Evolutionary conservation across 2,113 vertebrate genomes (phyloP).

Genomic region (Mus spicilegus): DNA sequence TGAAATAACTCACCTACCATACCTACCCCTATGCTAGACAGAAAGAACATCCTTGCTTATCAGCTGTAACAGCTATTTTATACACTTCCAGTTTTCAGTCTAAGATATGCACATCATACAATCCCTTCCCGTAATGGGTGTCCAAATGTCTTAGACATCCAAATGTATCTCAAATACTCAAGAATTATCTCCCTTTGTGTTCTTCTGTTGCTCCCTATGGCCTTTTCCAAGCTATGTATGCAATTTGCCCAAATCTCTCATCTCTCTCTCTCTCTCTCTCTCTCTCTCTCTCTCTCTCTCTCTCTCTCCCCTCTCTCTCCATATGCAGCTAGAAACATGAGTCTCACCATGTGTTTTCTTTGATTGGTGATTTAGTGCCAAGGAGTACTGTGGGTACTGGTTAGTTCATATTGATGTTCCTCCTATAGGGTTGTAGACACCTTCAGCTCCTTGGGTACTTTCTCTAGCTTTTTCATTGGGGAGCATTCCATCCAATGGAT

Average conservation of each 20-base stretch:
- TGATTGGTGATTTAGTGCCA: no score
- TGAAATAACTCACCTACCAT: not conserved
- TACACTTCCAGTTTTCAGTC: constrained; percentile 52
- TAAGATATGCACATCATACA: not conserved
- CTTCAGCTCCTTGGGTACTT: no score
- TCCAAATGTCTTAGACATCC: not conserved
- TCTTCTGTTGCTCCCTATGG: constrained; percentile 38
- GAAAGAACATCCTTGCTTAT: not conserved
- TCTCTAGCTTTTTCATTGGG: no score
- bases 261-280: not conserved
- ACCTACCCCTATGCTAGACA: not conserved
- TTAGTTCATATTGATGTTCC: no score
- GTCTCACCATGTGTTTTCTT: no score
- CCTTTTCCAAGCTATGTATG: constrained; percentile 56
- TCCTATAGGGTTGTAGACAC: no score
- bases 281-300: not conserved
- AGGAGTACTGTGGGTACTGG: no score
- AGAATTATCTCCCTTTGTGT: not conserved
- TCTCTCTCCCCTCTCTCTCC: no score
- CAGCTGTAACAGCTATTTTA: not conserved
- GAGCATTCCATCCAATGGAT: no score
- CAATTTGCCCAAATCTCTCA: constrained; percentile 68
- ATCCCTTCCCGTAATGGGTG: not conserved
- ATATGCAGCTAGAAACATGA: no score
- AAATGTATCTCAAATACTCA: not conserved